phyloP scores from a whole-genome alignment of 2,113 vertebrate species.

The Glaucidium brasilianum region DNA sequence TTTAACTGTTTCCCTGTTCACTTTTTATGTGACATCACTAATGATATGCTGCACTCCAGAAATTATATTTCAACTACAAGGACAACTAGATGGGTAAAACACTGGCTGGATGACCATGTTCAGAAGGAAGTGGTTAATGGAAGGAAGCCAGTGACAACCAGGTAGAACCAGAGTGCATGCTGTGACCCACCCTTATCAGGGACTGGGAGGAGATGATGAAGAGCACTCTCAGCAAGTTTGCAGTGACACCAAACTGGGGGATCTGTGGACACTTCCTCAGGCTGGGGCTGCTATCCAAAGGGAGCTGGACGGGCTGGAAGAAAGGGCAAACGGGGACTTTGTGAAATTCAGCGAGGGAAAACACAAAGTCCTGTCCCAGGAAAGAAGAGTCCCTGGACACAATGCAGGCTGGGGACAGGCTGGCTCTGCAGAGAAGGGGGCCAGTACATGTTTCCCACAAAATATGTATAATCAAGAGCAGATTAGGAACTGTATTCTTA shows the following conservation, averaged over 20 bases:
- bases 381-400: background rate
- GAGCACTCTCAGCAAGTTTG: background rate
- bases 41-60: background rate
- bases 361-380: background rate
- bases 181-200: background rate
- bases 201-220: background rate
- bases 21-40: background rate
- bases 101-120: background rate
- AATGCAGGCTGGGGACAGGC: background rate
- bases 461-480: background rate
- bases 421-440: background rate
- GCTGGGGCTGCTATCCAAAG: background rate
- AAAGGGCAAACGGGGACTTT: background rate
- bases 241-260: background rate
- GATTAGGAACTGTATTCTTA: background rate
- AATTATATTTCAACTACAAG: background rate
- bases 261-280: background rate
- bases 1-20: background rate
- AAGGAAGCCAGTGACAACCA: background rate
- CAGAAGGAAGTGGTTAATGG: background rate
- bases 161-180: background rate
- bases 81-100: background rate
- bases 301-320: rapidly evolving
- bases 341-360: background rate
- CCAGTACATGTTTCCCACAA: background rate